Base-by-base conservation (phyloP, 2,113 vertebrate species). In the Kryptolebias marmoratus region DNA sequence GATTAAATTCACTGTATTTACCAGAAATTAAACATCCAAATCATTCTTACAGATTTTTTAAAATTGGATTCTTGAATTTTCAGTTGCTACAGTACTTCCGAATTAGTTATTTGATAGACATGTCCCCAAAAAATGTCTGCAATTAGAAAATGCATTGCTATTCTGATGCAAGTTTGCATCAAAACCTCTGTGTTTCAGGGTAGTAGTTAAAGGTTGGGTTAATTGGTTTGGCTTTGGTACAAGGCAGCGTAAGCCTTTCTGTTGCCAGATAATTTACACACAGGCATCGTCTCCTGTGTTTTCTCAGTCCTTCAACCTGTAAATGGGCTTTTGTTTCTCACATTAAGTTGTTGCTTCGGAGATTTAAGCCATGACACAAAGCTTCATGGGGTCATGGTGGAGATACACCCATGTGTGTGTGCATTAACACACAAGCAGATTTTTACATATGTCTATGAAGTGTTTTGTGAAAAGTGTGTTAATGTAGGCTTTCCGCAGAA, bases 401-500 rank as follows among this genome's bases (percentile, higher is more conserved):
- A 39, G 65, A 55, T 75, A 55, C 68, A 75, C 60, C 52, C 47
- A 58, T 16, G 36, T 47, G 14, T 28, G 32, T 68, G 64, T 47
- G 42, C 64, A 68, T 68, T 48, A 44, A 4, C 42, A n/a, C 61
- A 50, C 68, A 39, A 54, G 44, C 45, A 42, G 54, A 42, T 45
- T 31, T 70, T 76, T 68, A 62, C 36, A 57, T 12, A 30, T 78
- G 50, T 57, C 30, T 59, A 28, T 68, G 32, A 15, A 57, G 47
- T 13, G 49, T 27, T 39, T 70, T 2, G 2, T 58, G 30, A 75
- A 28, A 79, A 55, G 55, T 80, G 64, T 83, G 61, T 69, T 83
- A 83, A 90, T 89, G 65, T 68, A 36, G 47, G 61, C 44, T 75
- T 76, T 76, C 71, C 62, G 5, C n/a, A 18, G 48, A 54, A 57